These are phyloP conservation scores for Acleris laterana DNA, from an alignment of 2,888 invertebrate genomes.

Conservation along the genomic window DNA sequence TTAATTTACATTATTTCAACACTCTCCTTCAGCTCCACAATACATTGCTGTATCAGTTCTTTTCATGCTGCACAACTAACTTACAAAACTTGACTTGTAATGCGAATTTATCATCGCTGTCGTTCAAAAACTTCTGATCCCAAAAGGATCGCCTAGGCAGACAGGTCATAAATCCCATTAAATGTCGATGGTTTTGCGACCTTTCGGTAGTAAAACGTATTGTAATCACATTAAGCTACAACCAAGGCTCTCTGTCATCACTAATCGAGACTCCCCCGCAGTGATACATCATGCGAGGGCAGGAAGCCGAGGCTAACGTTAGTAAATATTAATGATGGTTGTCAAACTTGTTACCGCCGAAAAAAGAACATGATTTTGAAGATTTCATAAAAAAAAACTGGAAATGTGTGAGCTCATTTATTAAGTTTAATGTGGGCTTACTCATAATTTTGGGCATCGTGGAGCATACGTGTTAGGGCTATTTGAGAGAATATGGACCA, in stretches of 20 bases:
- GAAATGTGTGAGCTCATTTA: conserved; percentile 11
- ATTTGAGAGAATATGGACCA: too few species aligned
- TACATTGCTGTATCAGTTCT: conserved; percentile 1
- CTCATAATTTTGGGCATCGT: too few species aligned
- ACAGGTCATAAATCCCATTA: conserved; percentile 1
- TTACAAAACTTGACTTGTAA: conserved; percentile 4
- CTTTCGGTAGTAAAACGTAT: conserved; percentile 42
- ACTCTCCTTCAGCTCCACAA: neutral
- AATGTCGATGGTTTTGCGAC: conserved; percentile 23
- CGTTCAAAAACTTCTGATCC: conserved; percentile 14
- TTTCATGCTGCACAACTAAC: too few species aligned
- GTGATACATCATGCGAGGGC: conserved; percentile 53
- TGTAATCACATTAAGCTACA: conserved; percentile 69
- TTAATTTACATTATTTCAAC: neutral
- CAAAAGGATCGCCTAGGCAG: conserved; percentile 22
- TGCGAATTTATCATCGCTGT: conserved; percentile 3
- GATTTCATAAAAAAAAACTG: conserved; percentile 16
- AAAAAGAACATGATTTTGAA: conserved; percentile 29
- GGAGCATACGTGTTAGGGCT: too few species aligned
- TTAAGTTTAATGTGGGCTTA: too few species aligned
- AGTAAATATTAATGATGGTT: conserved; percentile 37
- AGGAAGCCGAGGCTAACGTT: conserved; percentile 39
- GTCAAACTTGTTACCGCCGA: conserved; percentile 28
- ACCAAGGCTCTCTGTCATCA: conserved; percentile 70
- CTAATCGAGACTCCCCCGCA: conserved; percentile 45